Base-by-base conservation (phyloP, 23 tunicate species). In the Diplosoma virens region DNA sequence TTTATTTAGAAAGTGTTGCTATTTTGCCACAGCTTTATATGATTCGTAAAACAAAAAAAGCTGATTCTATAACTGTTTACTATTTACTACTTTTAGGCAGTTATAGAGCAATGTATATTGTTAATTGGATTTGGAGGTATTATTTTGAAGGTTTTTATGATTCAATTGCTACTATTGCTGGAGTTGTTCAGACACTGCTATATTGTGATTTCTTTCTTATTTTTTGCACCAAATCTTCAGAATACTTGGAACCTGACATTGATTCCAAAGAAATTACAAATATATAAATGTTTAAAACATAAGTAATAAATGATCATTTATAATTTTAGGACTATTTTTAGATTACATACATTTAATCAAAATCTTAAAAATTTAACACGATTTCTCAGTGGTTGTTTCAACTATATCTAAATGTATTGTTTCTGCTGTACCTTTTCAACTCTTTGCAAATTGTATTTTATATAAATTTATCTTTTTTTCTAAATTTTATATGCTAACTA, bases 1-100 rank as follows among this genome's bases (percentile, higher is more conserved):
- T 82, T 7, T 82, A 82, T 37, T 61, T 82, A n/a, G 87, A 82
- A 41, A 37, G 79, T 33, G 83, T 82, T 18, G 87, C 87, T 1
- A 82, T 82, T 22, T 22, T 82, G 16, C 87, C 87, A 34, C 87
- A 82, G 27, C 46, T 82, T 35, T 79, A 59, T 24, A 77, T 82
- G 87, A 76, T 82, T 35, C 25, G 46, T 17, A 59, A 82, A 58
- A 76, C 82, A 14, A 73, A 73, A 22, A 60, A 75, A 35, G 72
- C 81, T 2, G 87, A 76, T 14, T 25, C 73, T 4, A 33, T 82
- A 6, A 82, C 87, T 9, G 54, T 78, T 11, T 73, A 82, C 20
- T 82, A 82, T 55, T 21, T 82, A 33, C 33, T 75, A 18, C 59
- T 82, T 58, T 73, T 60, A 37, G 87, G 87, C 25, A 32, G 58